A percentile compares a stretch with the other conserved stretches of the same genome.
Evolutionary conservation across 2,797 vertebrate species (phyloP).

Genomic region (Kryptopterus vitreolus): DNA sequence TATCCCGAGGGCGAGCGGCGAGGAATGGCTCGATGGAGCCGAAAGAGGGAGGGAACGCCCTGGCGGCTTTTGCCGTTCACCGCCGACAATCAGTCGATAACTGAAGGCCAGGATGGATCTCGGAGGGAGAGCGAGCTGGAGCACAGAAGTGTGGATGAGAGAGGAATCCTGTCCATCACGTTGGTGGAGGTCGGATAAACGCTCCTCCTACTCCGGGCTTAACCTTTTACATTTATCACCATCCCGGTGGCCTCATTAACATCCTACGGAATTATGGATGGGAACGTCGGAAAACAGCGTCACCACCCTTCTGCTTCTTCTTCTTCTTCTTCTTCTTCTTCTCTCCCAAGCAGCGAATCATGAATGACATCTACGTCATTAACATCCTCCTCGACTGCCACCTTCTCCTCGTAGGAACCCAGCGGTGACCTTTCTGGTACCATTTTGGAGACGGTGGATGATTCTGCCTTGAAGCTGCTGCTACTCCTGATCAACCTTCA

Average conservation of each 20-base stretch:
- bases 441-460: background rate
- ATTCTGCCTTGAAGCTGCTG: constrained; percentile 9
- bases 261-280: constrained; percentile 55
- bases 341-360: constrained; percentile 16
- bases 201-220: constrained; percentile 46
- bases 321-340: constrained; percentile 33
- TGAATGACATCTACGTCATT: constrained; percentile 28
- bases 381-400: constrained; percentile 13
- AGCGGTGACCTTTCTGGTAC: background rate
- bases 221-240: constrained; percentile 55
- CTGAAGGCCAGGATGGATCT: constrained; percentile 49
- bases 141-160: background rate
- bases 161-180: constrained; percentile 24
- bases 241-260: constrained; percentile 55
- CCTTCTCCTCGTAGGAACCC: constrained; percentile 21
- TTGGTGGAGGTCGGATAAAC: constrained; percentile 31
- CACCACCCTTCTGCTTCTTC: constrained; percentile 31
- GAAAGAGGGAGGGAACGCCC: constrained; percentile 38
- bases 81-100: constrained; percentile 51
- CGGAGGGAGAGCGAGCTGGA: constrained; percentile 5
- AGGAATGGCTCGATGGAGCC: constrained; percentile 44
- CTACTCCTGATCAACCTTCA: background rate
- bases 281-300: constrained; percentile 46
- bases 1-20: constrained; percentile 47
- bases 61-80: constrained; percentile 6